phyloP scores from a whole-genome alignment of 2,113 vertebrate species.

The Myxocyprinus asiaticus region DNA sequence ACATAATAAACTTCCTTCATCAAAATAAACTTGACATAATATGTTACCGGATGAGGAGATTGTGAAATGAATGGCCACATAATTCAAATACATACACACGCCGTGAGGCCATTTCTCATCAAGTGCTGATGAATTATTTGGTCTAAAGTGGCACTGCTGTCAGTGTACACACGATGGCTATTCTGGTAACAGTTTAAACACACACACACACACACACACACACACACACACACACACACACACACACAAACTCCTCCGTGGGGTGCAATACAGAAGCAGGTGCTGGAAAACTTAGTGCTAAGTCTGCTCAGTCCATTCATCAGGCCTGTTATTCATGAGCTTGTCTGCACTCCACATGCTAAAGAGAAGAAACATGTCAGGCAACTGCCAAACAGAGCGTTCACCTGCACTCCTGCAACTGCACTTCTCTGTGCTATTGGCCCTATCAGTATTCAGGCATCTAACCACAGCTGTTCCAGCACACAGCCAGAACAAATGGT shows the following conservation, averaged over 20 bases:
- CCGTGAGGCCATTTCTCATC: neutral
- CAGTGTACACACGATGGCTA: too few relatives aligned
- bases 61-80: neutral
- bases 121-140: neutral
- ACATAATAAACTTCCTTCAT: conserved; percentile 11
- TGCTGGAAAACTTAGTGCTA: conserved; percentile 23
- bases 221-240: too few relatives aligned
- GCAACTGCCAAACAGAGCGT: conserved; percentile 28
- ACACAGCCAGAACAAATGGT: conserved; percentile 14
- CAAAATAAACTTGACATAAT: neutral
- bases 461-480: conserved; percentile 35
- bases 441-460: conserved; percentile 35
- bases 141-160: too few relatives aligned
- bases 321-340: conserved; percentile 42
- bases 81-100: conserved; percentile 3
- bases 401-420: conserved; percentile 31
- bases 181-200: too few relatives aligned
- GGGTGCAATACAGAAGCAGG: conserved; percentile 30
- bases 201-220: too few relatives aligned
- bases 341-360: conserved; percentile 36
- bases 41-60: neutral
- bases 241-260: conserved; percentile 11
- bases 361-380: conserved; percentile 38
- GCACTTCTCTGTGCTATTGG: conserved; percentile 12
- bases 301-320: conserved; percentile 37